These are phyloP conservation scores for Meteorus sp. DNA, from an alignment of 1,140 invertebrate genomes.

Conservation along the genomic window DNA sequence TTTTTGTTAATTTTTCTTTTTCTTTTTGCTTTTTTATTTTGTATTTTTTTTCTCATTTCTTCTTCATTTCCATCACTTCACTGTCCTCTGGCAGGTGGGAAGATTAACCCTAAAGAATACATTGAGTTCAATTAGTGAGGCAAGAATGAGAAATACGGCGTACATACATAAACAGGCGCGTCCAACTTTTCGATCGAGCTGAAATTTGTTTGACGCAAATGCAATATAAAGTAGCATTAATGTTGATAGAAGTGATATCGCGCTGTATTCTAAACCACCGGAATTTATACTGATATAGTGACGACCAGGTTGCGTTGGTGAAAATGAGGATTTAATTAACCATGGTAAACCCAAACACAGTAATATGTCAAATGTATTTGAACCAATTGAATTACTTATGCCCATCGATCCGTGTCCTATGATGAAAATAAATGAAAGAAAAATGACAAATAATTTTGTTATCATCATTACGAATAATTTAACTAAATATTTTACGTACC, in stretches of 20 bases:
- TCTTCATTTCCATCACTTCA: slow-evolving; percentile 37
- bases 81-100: slow-evolving; percentile 69
- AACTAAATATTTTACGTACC: slow-evolving; percentile 55
- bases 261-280: slow-evolving; percentile 80
- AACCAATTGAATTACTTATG: slow-evolving; percentile 85
- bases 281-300: slow-evolving; percentile 79
- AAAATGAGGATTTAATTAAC: slow-evolving; percentile 80
- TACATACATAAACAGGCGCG: slow-evolving; percentile 78
- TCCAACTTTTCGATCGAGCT: slow-evolving; percentile 75
- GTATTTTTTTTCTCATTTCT: slow-evolving; percentile 7
- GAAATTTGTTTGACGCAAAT: slow-evolving; percentile 76
- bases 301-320: slow-evolving; percentile 67
- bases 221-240: slow-evolving; percentile 74
- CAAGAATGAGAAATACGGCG: slow-evolving; percentile 73
- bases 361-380: slow-evolving; percentile 86
- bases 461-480: neutral
- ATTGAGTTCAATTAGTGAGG: slow-evolving; percentile 82
- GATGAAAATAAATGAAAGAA: slow-evolving; percentile 11
- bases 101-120: slow-evolving; percentile 84
- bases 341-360: slow-evolving; percentile 84
- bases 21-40: neutral
- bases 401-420: slow-evolving; percentile 83
- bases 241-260: slow-evolving; percentile 77
- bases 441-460: neutral
- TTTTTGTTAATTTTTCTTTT: neutral